A percentile compares a stretch with the other conserved stretches of the same genome.
Conservation (phyloP, 2,113 vertebrate species). For the Uria lomvia region DNA sequence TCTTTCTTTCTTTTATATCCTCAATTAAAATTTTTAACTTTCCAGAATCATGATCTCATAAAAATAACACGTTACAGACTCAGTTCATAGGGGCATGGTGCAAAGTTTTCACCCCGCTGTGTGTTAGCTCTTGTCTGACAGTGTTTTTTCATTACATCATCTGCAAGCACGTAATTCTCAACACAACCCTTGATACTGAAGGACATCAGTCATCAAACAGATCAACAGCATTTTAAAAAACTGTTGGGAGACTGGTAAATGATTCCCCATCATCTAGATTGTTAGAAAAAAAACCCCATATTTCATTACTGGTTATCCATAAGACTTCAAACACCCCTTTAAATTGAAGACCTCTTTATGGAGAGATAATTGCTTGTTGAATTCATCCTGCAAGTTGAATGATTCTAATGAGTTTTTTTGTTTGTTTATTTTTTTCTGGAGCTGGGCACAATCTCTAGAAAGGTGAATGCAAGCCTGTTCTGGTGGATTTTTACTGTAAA, state of each 20-base stretch:
- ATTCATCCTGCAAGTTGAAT: background rate
- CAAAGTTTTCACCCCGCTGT: background rate
- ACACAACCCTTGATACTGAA: background rate
- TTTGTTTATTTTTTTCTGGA: background rate
- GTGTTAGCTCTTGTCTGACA: background rate
- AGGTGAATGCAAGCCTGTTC: background rate
- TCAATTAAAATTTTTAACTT: background rate
- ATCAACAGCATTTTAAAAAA: background rate
- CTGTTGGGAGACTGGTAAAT: background rate
- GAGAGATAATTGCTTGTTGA: background rate
- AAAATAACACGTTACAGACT: background rate
- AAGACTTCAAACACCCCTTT: background rate
- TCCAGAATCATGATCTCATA: background rate
- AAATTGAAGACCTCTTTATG: background rate
- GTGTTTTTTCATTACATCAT: background rate
- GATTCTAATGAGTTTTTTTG: background rate
- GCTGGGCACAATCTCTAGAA: background rate
- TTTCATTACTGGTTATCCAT: background rate
- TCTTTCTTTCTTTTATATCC: background rate
- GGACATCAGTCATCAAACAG: background rate
- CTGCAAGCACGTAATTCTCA: background rate
- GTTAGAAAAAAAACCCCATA: background rate
- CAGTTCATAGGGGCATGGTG: background rate
- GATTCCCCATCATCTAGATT: background rate
- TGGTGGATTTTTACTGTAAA: background rate